These are phyloP conservation scores for Hirundo rustica DNA, from an alignment of 2,797 vertebrate genomes.

Conservation along the genomic window DNA sequence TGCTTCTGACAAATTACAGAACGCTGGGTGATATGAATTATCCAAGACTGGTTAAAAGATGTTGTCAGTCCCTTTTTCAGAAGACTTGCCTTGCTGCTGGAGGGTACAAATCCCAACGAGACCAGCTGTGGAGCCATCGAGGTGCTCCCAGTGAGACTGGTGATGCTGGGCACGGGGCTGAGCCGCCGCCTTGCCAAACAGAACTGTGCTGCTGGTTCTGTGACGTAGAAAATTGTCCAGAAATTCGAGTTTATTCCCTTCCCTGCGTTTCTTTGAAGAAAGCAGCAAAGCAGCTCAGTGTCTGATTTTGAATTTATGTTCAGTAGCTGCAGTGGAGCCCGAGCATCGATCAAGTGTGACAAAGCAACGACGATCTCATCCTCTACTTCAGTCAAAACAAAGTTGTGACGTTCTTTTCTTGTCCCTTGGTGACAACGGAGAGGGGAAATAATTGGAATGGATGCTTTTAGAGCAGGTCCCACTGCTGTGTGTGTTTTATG, in stretches of 20 bases:
- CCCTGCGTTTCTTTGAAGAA: not conserved
- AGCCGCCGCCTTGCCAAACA: not conserved
- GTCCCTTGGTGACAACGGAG: not conserved
- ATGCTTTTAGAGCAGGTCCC: not conserved
- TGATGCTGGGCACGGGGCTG: not conserved
- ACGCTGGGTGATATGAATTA: not conserved
- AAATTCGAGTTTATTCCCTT: not conserved
- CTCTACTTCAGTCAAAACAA: not conserved
- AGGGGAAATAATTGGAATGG: not conserved
- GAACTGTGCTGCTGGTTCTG: not conserved
- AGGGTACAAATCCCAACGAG: not conserved
- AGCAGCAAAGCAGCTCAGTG: not conserved
- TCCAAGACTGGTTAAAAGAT: not conserved
- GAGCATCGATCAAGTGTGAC: not conserved
- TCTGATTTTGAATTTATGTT: not conserved
- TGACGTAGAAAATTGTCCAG: not conserved
- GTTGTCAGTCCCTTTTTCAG: not conserved
- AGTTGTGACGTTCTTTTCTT: constrained; percentile 25
- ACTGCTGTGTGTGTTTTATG: not conserved
- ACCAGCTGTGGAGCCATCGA: not conserved
- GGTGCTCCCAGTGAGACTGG: not conserved
- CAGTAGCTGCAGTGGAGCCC: not conserved
- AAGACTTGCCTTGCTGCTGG: not conserved
- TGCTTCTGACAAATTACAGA: not conserved
- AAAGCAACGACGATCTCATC: not conserved